Base-by-base conservation (phyloP, 2,113 vertebrate species). In the Alligator sinensis region DNA sequence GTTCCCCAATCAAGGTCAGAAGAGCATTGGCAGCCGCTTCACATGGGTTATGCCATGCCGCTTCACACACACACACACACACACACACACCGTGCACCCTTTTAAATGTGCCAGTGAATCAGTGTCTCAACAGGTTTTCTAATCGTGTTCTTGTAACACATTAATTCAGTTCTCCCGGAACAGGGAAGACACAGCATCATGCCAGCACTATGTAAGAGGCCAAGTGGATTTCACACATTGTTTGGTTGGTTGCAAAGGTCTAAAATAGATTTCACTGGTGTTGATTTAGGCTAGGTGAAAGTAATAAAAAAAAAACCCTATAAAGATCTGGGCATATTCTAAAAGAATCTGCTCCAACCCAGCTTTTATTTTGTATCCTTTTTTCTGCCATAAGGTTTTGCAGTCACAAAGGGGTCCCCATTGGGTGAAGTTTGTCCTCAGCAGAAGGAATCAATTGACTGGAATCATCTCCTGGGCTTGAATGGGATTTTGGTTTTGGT, bases 131-230 rank as follows among this genome's bases (percentile, higher is more conserved):
- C 94, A 93, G 80, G 54, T 92, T 94, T 94, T 88, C 92, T 94
- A 92, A 96, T 92, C 11, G 3, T 88, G 82, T 16, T 89, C 93
- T 77, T 72, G 70, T 80, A 88, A 87, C 91, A 91, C 27, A 78
- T 95, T 87, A 59, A 85, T 93, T 96, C 91, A 87, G 94, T 92
- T 96, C 90, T 84, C 91, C 91, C 95, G 95, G 94, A 95, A 95
- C 87, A 96, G 89, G 96, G 90, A 95, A 90, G 87, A 82, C 80
- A 64, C 96, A 96, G 96, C 95, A 77, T 91, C 87, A 80, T 95
- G 93, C 92, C 96, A 97, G 62, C 1, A 0, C 96, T 97, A 97
- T 91, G 90, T 96, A 96, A 97, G 94, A 82, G 87, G n/a, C 58
- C 54, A 62, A 84, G 72, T 7, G 55, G 30, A 95, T 97, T 95